phyloP scores from a whole-genome alignment of 2,113 vertebrate species.

The Sylvicapra grimmia region DNA sequence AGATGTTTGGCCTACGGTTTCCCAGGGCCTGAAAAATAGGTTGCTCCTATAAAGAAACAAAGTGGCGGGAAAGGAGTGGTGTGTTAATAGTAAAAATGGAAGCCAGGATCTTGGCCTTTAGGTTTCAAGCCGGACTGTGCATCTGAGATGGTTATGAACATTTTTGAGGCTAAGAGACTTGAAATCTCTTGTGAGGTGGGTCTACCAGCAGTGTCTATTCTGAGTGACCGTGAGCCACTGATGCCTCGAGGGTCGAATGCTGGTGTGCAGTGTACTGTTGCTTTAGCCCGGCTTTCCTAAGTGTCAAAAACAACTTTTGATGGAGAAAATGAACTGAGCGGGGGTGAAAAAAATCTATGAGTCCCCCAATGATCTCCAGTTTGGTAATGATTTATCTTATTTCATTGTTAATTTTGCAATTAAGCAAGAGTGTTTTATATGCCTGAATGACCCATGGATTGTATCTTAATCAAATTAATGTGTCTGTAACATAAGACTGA shows the following conservation, averaged over 20 bases:
- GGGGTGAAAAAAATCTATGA: neutral
- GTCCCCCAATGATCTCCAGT: neutral
- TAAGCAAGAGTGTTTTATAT: constrained; percentile 14
- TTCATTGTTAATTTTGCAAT: constrained; percentile 55
- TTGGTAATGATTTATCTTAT: constrained; percentile 27
- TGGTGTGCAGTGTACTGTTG: neutral
- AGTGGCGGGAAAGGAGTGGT: neutral
- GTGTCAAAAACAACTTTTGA: constrained; percentile 27
- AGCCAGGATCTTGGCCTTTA: neutral
- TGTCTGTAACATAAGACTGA: constrained; percentile 50
- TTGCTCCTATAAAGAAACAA: neutral
- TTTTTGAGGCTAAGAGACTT: neutral
- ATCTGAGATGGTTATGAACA: neutral
- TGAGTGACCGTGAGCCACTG: neutral
- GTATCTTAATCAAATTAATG: constrained; percentile 52
- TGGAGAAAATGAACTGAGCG: constrained; percentile 45
- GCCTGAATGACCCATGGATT: neutral
- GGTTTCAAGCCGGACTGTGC: neutral
- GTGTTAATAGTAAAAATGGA: neutral
- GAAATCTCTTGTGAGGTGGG: neutral
- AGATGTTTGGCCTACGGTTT: neutral
- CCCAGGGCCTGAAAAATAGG: neutral
- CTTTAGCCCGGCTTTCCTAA: neutral
- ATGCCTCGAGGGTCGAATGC: neutral
- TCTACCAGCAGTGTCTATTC: neutral